Evolutionary conservation across 1,140 invertebrate species (phyloP), one percentile per base, ranked within the genome.

Genomic region (Bombus waltoni): DNA sequence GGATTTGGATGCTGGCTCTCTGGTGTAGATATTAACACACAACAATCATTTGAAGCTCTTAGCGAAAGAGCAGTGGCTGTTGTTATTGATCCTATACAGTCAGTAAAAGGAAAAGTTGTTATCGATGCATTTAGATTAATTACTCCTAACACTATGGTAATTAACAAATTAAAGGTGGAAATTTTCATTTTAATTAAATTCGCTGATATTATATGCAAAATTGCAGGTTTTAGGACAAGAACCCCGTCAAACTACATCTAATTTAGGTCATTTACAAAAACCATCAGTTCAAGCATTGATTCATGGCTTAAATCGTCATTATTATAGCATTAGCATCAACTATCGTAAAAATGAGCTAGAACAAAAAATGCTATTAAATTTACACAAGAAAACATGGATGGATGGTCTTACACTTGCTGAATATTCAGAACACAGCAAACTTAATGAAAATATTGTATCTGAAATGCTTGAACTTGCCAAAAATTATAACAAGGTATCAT

Each of bases 1-100:
- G 99, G 99, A 65, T 99, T 99, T 96, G 99, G 99, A 65, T 99
- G 99, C 94, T 99, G 99, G 99, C 96, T 99, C 35, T 99, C 99
- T n/a, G 98, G 99, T 80, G 99, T 99, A 3, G 99, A 99, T 95
- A 99, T 99, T 89, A 99, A 99, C 93, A 99, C 99, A 22, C 99
- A 99, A 94, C 99, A 99, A 94, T 99, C 98, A 89, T 99, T 99
- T 95, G 99, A 99, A 96, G 99, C 99, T 15, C 95, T 99, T 1
- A 99, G 98, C 73, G 99, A 99, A 94, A 96, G 99, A 93, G 99
- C 99, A 42, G 99, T 99, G 0, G 99, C 99, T 88, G 99, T 99
- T 89, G 99, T 99, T 10, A 99, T 99, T 71, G 99, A 99, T 96
- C 99, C 99, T 9, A 99, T 99, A 94, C 99, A 99, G 94, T 99